phyloP scores from a whole-genome alignment of 2,797 vertebrate species.

The Acropternis orthonyx region DNA sequence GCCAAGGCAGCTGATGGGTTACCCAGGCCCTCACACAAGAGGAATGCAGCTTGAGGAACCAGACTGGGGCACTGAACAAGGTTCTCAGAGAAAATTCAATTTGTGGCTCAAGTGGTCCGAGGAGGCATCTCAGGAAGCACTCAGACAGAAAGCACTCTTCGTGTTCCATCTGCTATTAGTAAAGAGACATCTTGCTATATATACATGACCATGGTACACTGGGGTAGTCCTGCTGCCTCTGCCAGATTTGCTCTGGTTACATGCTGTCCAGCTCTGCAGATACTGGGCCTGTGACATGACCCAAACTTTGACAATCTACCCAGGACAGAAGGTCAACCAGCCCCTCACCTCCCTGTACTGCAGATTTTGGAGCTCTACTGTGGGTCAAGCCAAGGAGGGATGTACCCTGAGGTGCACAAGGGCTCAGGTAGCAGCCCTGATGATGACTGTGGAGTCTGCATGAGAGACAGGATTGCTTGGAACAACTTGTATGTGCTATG shows the following conservation, averaged over 20 bases:
- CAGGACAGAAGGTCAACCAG: neutral
- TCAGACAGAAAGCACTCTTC: neutral
- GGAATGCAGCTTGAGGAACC: neutral
- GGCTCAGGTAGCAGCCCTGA: neutral
- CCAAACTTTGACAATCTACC: neutral
- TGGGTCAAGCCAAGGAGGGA: neutral
- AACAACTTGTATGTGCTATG: neutral
- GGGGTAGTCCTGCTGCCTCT: neutral
- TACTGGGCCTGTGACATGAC: neutral
- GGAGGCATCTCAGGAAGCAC: neutral
- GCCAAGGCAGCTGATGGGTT: fast-evolving
- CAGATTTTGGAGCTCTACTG: neutral
- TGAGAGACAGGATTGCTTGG: neutral
- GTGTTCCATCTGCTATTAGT: neutral
- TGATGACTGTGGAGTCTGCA: neutral
- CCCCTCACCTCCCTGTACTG: neutral
- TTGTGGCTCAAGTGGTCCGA: neutral
- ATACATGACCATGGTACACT: fast-evolving
- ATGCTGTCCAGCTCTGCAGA: neutral
- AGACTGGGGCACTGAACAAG: fast-evolving
- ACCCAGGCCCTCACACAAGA: fast-evolving
- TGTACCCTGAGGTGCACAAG: neutral
- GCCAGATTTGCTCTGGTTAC: neutral
- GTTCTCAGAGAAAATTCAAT: neutral
- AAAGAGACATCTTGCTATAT: neutral